These are phyloP conservation scores for Neoascia interrupta DNA, from an alignment of 2,888 invertebrate genomes.

Conservation along the genomic window DNA sequence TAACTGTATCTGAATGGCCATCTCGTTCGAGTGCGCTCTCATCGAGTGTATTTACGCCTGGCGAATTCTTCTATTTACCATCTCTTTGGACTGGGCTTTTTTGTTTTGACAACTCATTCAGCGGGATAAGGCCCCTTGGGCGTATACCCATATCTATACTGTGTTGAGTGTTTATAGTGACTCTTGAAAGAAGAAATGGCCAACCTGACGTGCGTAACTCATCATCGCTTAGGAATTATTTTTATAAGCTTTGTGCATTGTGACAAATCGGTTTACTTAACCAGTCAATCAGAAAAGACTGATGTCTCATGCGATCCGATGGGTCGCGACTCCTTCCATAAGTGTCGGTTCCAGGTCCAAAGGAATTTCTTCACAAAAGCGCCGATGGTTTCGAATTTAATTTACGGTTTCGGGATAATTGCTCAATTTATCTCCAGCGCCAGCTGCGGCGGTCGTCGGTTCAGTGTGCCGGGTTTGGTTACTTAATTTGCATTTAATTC, in stretches of 20 bases:
- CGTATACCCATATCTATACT: background rate
- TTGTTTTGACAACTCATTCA: slow-evolving; percentile 59
- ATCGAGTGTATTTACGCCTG: slow-evolving; percentile 25
- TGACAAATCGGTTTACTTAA: slow-evolving; percentile 51
- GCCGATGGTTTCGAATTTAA: slow-evolving; percentile 20
- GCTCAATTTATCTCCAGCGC: slow-evolving; percentile 32
- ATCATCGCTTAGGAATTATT: slow-evolving; percentile 1
- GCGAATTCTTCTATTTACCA: slow-evolving; percentile 4
- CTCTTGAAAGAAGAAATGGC: background rate
- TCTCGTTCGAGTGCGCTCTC: slow-evolving; percentile 27
- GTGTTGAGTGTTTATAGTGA: background rate
- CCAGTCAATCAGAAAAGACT: slow-evolving; percentile 6
- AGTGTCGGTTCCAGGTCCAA: background rate
- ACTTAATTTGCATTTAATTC: slow-evolving; percentile 36
- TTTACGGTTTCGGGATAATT: slow-evolving; percentile 38
- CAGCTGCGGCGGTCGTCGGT: background rate
- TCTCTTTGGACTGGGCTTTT: background rate
- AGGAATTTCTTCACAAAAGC: background rate
- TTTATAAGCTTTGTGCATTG: no score
- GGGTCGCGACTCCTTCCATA: background rate
- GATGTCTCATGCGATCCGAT: slow-evolving; percentile 10
- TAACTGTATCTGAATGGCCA: slow-evolving; percentile 23
- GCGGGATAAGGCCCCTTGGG: background rate
- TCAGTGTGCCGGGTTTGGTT: slow-evolving; percentile 9
- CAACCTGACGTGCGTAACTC: background rate